These are phyloP conservation scores for Stictonetta naevosa DNA, from an alignment of 2,113 vertebrate genomes.

Conservation along the genomic window DNA sequence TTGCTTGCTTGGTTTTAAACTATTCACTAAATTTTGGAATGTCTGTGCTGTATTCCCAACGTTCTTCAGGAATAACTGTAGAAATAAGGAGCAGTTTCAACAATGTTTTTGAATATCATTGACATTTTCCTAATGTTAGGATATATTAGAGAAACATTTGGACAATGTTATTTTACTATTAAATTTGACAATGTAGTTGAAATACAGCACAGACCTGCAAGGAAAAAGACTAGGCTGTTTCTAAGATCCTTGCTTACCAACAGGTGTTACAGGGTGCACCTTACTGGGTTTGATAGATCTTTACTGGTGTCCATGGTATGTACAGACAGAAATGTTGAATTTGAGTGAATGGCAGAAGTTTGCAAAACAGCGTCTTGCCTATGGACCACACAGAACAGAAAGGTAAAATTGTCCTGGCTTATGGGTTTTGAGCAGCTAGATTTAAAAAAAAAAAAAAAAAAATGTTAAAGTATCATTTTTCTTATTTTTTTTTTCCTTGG, in stretches of 20 bases:
- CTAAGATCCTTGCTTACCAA: neutral
- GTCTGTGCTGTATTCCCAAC: neutral
- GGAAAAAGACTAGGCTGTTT: neutral
- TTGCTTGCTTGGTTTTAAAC: neutral
- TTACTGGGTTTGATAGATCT: neutral
- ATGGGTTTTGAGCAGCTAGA: neutral
- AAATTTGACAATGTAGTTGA: neutral
- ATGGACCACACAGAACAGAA: neutral
- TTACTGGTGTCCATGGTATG: neutral
- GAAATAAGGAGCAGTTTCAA: neutral
- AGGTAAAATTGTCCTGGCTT: neutral
- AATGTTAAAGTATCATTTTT: neutral
- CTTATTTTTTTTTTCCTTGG: neutral
- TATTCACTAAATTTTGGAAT: neutral
- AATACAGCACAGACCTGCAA: neutral
- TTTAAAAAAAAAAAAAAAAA: too few species aligned
- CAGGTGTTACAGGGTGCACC: neutral
- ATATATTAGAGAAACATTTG: neutral
- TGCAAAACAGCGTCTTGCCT: neutral
- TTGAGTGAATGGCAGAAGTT: neutral
- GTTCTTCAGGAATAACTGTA: neutral
- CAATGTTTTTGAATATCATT: neutral
- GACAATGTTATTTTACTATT: neutral
- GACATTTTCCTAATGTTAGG: neutral
- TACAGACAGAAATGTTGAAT: neutral